Evolutionary conservation across 2,797 vertebrate genomes (phyloP).

Genomic region (Dryobates pubescens): DNA sequence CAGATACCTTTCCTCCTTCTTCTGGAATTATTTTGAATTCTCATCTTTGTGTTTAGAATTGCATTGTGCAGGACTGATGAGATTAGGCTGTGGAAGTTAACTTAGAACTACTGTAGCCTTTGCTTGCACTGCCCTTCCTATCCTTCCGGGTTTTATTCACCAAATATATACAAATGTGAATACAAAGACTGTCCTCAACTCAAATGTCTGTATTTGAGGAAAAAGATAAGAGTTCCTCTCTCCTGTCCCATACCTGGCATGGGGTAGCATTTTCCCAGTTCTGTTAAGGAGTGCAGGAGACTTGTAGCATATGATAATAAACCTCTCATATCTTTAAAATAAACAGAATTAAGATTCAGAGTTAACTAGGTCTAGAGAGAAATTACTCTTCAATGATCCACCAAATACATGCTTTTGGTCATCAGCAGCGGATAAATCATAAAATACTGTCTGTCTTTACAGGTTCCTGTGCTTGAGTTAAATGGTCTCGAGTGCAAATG

Average conservation of each 20-base stretch:
- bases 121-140: conserved; percentile 62
- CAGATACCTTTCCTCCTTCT: background rate
- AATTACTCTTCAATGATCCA: background rate
- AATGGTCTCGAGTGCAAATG: background rate
- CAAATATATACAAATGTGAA: conserved; percentile 47
- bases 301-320: background rate
- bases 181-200: conserved; percentile 27
- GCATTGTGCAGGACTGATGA: conserved; percentile 43
- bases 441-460: background rate
- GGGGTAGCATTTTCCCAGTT: background rate
- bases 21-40: conserved; percentile 9
- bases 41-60: conserved; percentile 31
- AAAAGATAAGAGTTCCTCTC: background rate
- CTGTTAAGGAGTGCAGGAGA: background rate
- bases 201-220: conserved; percentile 2
- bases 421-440: background rate
- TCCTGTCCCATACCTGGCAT: background rate
- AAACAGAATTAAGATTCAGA: background rate
- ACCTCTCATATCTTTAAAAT: background rate
- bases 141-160: conserved; percentile 64
- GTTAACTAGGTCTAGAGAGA: background rate
- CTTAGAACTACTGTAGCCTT: conserved; percentile 2
- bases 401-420: background rate
- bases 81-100: conserved; percentile 39
- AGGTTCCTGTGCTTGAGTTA: background rate